Evolutionary conservation across 2,113 vertebrate species (phyloP).

Genomic region (Urocynchramus pylzowi): DNA sequence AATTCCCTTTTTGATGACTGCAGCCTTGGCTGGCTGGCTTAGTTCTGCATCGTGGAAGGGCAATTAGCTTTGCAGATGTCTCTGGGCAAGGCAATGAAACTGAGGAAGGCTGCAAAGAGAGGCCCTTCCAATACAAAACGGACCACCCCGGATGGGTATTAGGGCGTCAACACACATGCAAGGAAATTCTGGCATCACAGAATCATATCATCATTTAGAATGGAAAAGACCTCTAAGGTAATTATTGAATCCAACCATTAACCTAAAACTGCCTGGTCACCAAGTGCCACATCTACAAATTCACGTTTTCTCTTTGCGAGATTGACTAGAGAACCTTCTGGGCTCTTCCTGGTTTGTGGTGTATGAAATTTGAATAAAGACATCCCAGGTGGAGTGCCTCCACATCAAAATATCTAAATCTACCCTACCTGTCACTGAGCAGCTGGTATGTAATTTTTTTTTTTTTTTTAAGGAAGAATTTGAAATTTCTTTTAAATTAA

Average conservation of each 20-base stretch:
- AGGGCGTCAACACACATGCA: fast-evolving
- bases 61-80: not conserved
- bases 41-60: not conserved
- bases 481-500: not conserved
- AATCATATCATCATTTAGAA: not conserved
- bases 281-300: not conserved
- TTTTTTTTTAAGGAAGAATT: not conserved
- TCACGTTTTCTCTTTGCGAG: fast-evolving
- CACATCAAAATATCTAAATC: not conserved
- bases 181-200: not conserved
- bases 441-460: not conserved
- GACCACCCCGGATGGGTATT: not conserved
- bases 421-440: too few relatives aligned
- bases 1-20: not conserved
- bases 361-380: not conserved
- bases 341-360: not conserved
- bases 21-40: not conserved
- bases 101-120: not conserved
- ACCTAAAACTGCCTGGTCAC: fast-evolving
- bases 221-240: not conserved
- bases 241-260: not conserved
- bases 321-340: not conserved
- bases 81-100: not conserved
- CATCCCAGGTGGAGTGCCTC: not conserved
- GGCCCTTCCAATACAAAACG: not conserved